Percentiles rank a stretch among this genome's conserved stretches.
phyloP scores from a whole-genome alignment of 2,888 invertebrate species.

The Ashinkailepas kermadecensis region DNA sequence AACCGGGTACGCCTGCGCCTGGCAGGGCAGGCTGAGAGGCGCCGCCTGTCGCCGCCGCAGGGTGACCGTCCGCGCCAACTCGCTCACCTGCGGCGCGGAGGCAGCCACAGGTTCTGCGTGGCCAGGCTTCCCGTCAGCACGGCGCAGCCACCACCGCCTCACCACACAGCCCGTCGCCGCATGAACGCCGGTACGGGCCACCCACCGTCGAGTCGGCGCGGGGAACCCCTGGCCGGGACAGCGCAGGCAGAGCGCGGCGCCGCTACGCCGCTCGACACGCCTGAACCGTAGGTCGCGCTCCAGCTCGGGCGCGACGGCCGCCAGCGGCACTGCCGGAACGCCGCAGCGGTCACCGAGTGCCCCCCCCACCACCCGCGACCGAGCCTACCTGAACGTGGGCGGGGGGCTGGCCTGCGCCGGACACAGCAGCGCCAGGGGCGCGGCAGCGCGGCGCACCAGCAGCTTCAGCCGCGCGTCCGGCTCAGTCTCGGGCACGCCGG shows the following conservation, averaged over 20 bases:
- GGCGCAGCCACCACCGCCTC: not conserved
- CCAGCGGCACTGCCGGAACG: constrained; percentile 2
- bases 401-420: constrained; percentile 65
- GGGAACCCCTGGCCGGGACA: constrained; percentile 56
- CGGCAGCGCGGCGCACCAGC: constrained; percentile 63
- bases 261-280: not conserved
- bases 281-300: constrained; percentile 11
- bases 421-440: constrained; percentile 54
- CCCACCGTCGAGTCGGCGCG: not conserved
- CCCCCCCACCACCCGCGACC: not conserved
- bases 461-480: constrained; percentile 51
- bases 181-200: not conserved
- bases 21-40: constrained; percentile 30
- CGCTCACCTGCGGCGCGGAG: constrained; percentile 8
- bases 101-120: not conserved
- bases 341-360: too few species aligned
- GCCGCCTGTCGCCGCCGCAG: not conserved
- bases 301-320: constrained; percentile 1
- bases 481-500: constrained; percentile 50
- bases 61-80: not conserved
- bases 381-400: constrained; percentile 56
- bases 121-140: not conserved
- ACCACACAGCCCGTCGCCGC: not conserved
- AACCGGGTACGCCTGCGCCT: constrained; percentile 34
- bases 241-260: constrained; percentile 46